Conservation (phyloP, 2,797 vertebrate genomes). For the Spinus pinus region DNA sequence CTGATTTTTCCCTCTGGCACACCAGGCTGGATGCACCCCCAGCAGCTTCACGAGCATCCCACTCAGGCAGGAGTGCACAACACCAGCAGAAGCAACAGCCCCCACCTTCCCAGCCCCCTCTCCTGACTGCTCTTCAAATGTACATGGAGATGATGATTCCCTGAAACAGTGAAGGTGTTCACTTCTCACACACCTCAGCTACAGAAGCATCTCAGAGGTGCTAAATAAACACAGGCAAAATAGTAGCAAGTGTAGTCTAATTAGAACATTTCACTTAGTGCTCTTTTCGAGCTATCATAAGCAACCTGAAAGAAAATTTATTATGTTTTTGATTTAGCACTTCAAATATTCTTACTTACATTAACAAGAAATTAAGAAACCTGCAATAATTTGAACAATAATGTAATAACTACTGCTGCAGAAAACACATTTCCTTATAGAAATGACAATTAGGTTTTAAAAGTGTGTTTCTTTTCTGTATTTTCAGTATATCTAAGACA, state of each 20-base stretch:
- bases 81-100: not conserved
- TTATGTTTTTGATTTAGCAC: not conserved
- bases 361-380: not conserved
- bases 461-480: not conserved
- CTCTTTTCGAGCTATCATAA: not conserved
- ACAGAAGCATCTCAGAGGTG: not conserved
- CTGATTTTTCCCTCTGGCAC: not conserved
- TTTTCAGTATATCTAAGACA: not conserved
- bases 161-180: not conserved
- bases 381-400: not conserved
- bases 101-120: not conserved
- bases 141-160: not conserved
- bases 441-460: accelerated
- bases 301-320: not conserved
- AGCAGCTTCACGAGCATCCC: not conserved
- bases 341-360: not conserved
- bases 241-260: not conserved
- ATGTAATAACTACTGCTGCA: not conserved
- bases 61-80: not conserved
- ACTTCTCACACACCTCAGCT: not conserved
- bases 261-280: not conserved
- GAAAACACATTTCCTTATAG: not conserved
- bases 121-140: not conserved
- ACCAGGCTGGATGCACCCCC: not conserved
- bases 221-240: not conserved